Base-by-base conservation (phyloP, 1,140 invertebrate species). In the Drosophila kanapiae region DNA sequence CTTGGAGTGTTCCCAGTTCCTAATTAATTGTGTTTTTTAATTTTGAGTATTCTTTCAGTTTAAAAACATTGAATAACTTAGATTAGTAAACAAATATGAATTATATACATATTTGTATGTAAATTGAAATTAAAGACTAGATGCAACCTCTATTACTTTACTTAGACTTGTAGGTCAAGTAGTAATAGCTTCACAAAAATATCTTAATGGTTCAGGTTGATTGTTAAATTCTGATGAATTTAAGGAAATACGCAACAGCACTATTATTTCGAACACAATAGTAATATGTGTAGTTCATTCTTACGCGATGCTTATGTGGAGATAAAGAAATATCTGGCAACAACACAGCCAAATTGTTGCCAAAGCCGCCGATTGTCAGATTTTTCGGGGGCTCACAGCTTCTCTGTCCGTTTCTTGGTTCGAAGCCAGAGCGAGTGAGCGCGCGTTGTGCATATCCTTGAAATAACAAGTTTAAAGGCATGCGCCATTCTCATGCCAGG, bases 401-500 rank as follows among this genome's bases (percentile, higher is more conserved):
- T 29, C 38, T 37, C 38, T 43, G 43, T 62, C 29, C 47, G 27
- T 29, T 18, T 38, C 33, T 51, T 48, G 72, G 59, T 70, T 63
- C 57, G 29, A 53, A 70, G 56, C 48, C 51, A 42, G 29, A 27
- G 16, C 7, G 31, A 18, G 49, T 31, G 49, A 53, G 49, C 49
- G 49, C 31, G 31, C 67, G 70, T 62, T 64, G 84, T 68, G 77
- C 68, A 87, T 80, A 83, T 87, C 69, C 72, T 83, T 87, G 85
- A 88, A 88, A 88, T 90, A 88, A 88, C 84, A 90, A 88, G 85
- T 88, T 88, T 88, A 88, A 88, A 88, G 80, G 77, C 85, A 88
- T 80, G 68, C 65, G 71, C 62, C 85, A 83, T 76, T 77, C 76
- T 31, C 72, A 43, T 77, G 62, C 40, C 47, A 56, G 56, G 75